Base-by-base conservation (phyloP, 2,888 invertebrate genomes). In the Caenorhabditis doughertyi region DNA sequence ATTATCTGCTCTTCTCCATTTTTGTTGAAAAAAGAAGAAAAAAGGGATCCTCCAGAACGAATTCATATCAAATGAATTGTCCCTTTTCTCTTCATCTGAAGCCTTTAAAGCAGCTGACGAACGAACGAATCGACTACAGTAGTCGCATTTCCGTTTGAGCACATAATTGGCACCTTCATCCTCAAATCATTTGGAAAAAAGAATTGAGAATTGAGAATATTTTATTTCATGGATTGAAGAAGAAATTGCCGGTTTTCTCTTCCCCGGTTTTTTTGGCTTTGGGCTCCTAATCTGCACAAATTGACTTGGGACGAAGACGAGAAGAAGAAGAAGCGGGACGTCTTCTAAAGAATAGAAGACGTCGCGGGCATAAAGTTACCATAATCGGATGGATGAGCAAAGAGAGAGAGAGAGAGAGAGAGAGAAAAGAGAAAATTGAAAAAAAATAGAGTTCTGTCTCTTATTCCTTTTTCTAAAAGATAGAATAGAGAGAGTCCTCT, bases 341-440 rank as follows among this genome's bases (percentile, higher is more conserved):
- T 8, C 5, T n/a, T 18, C 18, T 3, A 8, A 18, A 5, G 44
- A 18, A 47, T n/a, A n/a, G 44, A 18, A 47, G 44, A 47, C 18
- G 44, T 7, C 42, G 55, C 51, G 53, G 18, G 76, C 76, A 76
- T 76, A 76, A 76, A 76, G 76, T 76, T 76, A 76, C 76, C 76
- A 76, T 76, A 76, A 76, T 76, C 76, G 76, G 76, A 76, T 76
- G 76, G 76, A 76, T 76, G 76, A 60, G 68, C 44, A n/a, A 60
- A 42, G 60, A 60, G 11, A 21, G 23, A 29, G 5, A 32, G n/a
- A 55, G 53, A 51, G 47, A 55, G 11, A 55, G 53, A 73, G 73
- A 60, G 76, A 76, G 60, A 74, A 56, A n/a, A n/a, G n/a, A n/a
- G n/a, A n/a, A 74, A 67, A 74, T 65, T 44, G 74, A 74, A 60